Percentiles rank a stretch among this genome's conserved stretches.
These are phyloP conservation scores for Reticulitermes speratus DNA, from an alignment of 1,140 invertebrate species.

Conservation along the genomic window DNA sequence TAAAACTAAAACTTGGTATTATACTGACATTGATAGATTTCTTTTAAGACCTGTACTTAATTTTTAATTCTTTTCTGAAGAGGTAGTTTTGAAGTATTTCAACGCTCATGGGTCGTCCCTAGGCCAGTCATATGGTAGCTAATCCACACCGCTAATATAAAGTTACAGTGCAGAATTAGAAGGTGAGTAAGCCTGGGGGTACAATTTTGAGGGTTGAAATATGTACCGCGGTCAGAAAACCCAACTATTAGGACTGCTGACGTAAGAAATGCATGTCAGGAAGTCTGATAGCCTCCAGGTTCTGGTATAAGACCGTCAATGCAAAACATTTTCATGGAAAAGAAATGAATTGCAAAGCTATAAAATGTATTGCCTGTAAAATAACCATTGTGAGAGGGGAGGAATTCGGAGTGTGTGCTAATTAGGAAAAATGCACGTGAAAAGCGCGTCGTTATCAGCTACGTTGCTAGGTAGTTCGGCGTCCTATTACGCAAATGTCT, in stretches of 20 bases:
- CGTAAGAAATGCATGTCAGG: not conserved
- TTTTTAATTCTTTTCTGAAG: not conserved
- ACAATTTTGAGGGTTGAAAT: not conserved
- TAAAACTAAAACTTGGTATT: not conserved
- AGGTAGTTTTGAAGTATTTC: not conserved
- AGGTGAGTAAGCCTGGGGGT: not conserved
- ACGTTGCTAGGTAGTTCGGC: no score
- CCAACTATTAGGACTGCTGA: not conserved
- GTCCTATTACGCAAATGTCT: no score
- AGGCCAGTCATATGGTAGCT: not conserved
- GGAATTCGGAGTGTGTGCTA: not conserved
- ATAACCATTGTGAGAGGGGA: not conserved
- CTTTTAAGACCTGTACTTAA: not conserved
- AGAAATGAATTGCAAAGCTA: not conserved
- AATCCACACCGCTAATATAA: not conserved
- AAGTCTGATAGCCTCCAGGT: not conserved
- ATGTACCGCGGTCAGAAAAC: not conserved
- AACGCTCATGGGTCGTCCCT: not conserved
- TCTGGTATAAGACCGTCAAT: not conserved
- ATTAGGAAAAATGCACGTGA: not conserved
- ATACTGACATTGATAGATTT: slow-evolving; percentile 10
- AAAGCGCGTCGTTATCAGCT: no score
- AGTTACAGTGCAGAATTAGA: not conserved
- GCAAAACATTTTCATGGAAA: not conserved
- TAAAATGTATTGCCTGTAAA: not conserved